Evolutionary conservation across 2,888 invertebrate species (phyloP).

Genomic region (Oxycera nigricornis): DNA sequence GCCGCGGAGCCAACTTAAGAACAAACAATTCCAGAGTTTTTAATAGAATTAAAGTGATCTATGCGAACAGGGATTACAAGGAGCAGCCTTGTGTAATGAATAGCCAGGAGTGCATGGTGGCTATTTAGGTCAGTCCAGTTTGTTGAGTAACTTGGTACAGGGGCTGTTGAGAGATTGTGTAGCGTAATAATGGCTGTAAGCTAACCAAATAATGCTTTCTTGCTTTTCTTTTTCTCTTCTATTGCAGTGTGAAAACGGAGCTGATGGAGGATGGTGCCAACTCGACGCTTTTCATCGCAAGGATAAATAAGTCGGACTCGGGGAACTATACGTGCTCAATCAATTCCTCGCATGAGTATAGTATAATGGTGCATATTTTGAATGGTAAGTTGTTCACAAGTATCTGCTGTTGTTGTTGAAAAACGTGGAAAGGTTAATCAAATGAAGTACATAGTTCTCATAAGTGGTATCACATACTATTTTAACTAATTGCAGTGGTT

Average conservation of each 20-base stretch:
- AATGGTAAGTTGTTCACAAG: conserved; percentile 62
- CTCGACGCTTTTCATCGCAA: conserved; percentile 64
- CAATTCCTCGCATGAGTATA: conserved; percentile 63
- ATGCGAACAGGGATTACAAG: conserved; percentile 9
- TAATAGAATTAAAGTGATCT: conserved; percentile 35
- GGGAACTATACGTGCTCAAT: conserved; percentile 66
- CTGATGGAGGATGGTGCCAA: conserved; percentile 65
- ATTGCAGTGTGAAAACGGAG: conserved; percentile 64
- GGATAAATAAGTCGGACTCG: conserved; percentile 64
- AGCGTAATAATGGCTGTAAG: conserved; percentile 20
- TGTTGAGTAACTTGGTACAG: conserved; percentile 5
- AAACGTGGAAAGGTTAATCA: no score
- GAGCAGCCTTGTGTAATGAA: conserved; percentile 4
- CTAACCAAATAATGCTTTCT: conserved; percentile 15
- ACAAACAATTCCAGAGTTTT: conserved; percentile 19
- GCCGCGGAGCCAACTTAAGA: not conserved
- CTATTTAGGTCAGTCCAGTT: conserved; percentile 23
- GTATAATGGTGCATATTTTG: conserved; percentile 65
- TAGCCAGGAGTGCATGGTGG: not conserved
- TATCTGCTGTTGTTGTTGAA: no score
- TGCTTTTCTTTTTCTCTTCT: not conserved
- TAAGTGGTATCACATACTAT: no score
- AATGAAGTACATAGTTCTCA: no score
- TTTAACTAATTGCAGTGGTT: no score
- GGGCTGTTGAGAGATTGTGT: not conserved